Conservation (phyloP, 2,113 vertebrate genomes). For the Saimiri boliviensis region DNA sequence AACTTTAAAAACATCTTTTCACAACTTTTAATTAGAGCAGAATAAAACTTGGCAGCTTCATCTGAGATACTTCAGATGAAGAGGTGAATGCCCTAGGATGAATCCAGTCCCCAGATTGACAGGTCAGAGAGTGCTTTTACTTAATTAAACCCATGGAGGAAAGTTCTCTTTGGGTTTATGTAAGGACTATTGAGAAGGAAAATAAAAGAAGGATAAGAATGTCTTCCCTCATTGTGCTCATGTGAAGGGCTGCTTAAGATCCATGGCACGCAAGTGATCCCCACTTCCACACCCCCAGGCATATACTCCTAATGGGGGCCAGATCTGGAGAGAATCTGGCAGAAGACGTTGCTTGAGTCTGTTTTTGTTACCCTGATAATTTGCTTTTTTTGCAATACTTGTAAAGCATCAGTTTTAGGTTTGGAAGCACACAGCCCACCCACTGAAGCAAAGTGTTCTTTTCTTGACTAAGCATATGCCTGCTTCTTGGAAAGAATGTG, state of each 20-base stretch:
- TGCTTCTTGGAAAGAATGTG: slow-evolving; percentile 50
- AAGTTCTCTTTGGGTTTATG: neutral
- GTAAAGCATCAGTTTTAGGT: slow-evolving; percentile 57
- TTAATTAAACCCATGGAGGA: slow-evolving; percentile 41
- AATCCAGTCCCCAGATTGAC: neutral
- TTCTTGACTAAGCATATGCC: slow-evolving; percentile 69
- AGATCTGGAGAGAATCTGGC: slow-evolving; percentile 52
- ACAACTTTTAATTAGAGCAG: slow-evolving; percentile 10
- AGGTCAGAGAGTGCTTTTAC: slow-evolving; percentile 14
- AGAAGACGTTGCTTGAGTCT: slow-evolving; percentile 61
- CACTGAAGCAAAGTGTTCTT: slow-evolving; percentile 71
- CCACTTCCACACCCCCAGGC: neutral
- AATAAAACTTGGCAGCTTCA: neutral
- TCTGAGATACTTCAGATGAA: neutral
- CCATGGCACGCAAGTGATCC: neutral
- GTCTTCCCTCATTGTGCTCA: neutral
- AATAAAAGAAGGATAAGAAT: neutral
- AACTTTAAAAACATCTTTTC: neutral
- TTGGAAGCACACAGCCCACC: slow-evolving; percentile 61
- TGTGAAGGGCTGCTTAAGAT: slow-evolving; percentile 13
- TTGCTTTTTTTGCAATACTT: slow-evolving; percentile 50
- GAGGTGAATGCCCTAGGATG: neutral
- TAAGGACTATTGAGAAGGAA: neutral
- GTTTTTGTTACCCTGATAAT: slow-evolving; percentile 66
- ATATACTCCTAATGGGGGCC: neutral